These are phyloP conservation scores for Catostomus latipinnis DNA, from an alignment of 2,797 vertebrate genomes.

Conservation along the genomic window DNA sequence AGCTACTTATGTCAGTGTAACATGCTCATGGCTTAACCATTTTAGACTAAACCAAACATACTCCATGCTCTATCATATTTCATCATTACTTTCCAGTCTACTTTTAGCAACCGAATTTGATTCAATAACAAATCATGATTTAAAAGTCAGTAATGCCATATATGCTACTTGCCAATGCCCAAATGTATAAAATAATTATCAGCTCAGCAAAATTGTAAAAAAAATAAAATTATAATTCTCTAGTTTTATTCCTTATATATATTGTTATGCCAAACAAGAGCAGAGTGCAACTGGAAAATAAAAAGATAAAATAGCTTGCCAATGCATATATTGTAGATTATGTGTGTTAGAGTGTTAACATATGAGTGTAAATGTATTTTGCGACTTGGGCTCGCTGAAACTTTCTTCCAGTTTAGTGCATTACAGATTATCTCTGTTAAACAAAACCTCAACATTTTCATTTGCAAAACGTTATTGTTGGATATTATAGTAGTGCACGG, in stretches of 20 bases:
- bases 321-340: constrained; percentile 25
- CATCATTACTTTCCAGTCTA: not conserved
- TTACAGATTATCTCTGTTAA: no score
- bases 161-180: no score
- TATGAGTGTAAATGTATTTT: constrained; percentile 48
- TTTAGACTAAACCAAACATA: no score
- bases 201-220: not conserved
- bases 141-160: no score
- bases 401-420: not conserved
- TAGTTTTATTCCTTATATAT: constrained; percentile 46
- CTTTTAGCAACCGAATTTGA: not conserved
- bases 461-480: constrained; percentile 63
- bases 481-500: constrained; percentile 19
- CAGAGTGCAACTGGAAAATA: not conserved
- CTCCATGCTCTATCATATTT: no score
- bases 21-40: not conserved
- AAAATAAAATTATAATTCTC: constrained; percentile 51
- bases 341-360: constrained; percentile 46
- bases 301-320: not conserved
- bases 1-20: not conserved
- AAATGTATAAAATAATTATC: not conserved
- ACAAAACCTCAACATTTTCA: constrained; percentile 53
- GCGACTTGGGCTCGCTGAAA: not conserved
- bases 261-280: constrained; percentile 52
- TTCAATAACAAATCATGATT: not conserved